Evolutionary conservation across 2,113 vertebrate species (phyloP), one percentile per base, ranked within the genome.

Genomic region (Gila orcuttii): DNA sequence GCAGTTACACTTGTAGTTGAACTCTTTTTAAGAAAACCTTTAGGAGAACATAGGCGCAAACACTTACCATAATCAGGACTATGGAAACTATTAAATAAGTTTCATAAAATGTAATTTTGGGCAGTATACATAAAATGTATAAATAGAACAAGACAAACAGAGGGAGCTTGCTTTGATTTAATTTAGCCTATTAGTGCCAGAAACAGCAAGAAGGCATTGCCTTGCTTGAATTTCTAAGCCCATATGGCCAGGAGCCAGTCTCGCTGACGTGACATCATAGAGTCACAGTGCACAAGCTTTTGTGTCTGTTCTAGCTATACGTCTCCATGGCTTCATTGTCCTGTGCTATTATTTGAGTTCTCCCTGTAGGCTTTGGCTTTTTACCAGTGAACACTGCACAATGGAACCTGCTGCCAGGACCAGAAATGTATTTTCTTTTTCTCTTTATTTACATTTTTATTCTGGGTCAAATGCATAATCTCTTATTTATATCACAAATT

Each of bases 201-300:
- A 74, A 74, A 81, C 52, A 66, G 79, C 81, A 74, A 87, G 66
- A 57, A 36, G 81, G 36, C 85, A 89, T 71, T 78, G 79, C 62
- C 59, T 64, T 21, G n/a, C 68, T 85, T 83, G 50, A 76, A 79
- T 45, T 36, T 57, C 47, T 76, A 62, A 85, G 84, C 62, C 66
- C 59, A 52, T 59, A 57, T 83, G 75, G 74, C 68, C 19, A 60
- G 45, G 84, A 84, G 66, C 86, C 69, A 62, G 83, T 45, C 31
- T 76, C 45, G 8, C 50, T 73, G 45, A 74, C 55, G 86, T 91
- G 87, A 89, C 89, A 87, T 90, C 87, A 90, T 64, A 86, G 31
- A 87, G 74, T 88, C 84, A 85, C 82, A 89, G 81, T 83, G 85
- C 83, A 85, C 78, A 86, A 17, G 68, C 71, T 25, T 81, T 85